These are phyloP conservation scores for Aporophyla nigra DNA, from an alignment of 2,888 invertebrate genomes.

Conservation along the genomic window DNA sequence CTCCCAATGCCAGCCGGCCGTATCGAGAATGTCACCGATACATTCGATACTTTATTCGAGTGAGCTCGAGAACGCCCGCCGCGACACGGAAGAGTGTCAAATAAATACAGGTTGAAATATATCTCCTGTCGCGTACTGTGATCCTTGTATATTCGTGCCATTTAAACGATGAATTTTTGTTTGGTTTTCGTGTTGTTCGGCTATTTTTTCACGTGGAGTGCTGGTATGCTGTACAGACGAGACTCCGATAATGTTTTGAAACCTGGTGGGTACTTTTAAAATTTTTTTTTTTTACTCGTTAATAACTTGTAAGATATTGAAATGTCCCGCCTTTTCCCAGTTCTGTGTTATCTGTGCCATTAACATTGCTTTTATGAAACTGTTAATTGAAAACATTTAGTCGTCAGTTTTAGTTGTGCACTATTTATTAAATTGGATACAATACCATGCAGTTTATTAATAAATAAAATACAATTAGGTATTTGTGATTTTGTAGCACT, in stretches of 20 bases:
- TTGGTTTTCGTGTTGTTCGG: constrained; percentile 86
- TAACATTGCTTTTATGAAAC: background rate
- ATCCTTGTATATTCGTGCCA: constrained; percentile 84
- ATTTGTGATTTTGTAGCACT: background rate
- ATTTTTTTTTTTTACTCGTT: constrained; percentile 15
- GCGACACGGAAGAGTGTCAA: constrained; percentile 87
- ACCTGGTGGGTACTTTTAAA: constrained; percentile 80
- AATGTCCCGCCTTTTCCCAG: constrained; percentile 4
- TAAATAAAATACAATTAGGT: background rate
- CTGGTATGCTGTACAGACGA: constrained; percentile 85
- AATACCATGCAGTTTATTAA: background rate
- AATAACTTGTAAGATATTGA: background rate
- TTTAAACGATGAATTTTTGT: constrained; percentile 88
- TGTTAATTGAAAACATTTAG: background rate
- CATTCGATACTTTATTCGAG: constrained; percentile 88
- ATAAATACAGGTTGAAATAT: constrained; percentile 89
- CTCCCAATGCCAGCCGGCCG: constrained; percentile 83
- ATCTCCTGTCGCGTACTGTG: constrained; percentile 83
- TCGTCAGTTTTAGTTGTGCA: background rate
- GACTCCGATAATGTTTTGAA: constrained; percentile 87
- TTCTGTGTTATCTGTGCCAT: background rate
- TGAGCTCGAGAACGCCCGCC: constrained; percentile 83
- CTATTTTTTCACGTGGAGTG: constrained; percentile 83
- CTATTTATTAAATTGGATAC: background rate
- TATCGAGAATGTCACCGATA: constrained; percentile 87